phyloP scores from a whole-genome alignment of 2,888 invertebrate genomes.

The Cantharis rufa region DNA sequence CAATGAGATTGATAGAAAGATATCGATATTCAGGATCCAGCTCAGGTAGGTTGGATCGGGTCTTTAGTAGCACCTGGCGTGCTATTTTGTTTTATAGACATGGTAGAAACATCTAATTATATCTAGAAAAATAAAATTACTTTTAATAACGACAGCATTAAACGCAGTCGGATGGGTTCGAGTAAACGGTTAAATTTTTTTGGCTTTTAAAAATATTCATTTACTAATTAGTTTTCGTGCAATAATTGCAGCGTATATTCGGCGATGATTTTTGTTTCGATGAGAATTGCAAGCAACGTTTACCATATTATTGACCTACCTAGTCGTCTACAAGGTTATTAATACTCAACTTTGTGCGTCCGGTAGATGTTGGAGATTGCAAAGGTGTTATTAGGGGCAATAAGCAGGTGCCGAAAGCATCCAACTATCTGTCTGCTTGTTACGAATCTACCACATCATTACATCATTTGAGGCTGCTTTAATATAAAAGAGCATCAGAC shows the following conservation, averaged over 20 bases:
- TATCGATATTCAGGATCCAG: slow-evolving; percentile 23
- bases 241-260: background rate
- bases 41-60: slow-evolving; percentile 12
- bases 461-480: slow-evolving; percentile 53
- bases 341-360: slow-evolving; percentile 21
- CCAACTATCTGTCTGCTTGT: slow-evolving; percentile 51
- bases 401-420: slow-evolving; percentile 57
- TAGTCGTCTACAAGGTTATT: background rate
- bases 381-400: slow-evolving; percentile 55
- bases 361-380: slow-evolving; percentile 35
- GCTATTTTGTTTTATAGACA: slow-evolving; percentile 4
- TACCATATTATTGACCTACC: slow-evolving; percentile 7
- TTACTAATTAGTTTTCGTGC: background rate
- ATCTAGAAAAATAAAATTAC: background rate
- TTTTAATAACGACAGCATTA: background rate
- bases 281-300: background rate
- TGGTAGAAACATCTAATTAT: slow-evolving; percentile 1
- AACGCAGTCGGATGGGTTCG: background rate
- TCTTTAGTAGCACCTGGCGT: slow-evolving; percentile 4
- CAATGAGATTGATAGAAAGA: slow-evolving; percentile 38
- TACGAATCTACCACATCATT: slow-evolving; percentile 49
- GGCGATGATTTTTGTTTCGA: background rate
- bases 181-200: background rate
- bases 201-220: background rate
- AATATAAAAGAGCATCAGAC: slow-evolving; percentile 10